phyloP scores from a whole-genome alignment of 1,140 invertebrate species.

The Pseudachorutes palmiensis region DNA sequence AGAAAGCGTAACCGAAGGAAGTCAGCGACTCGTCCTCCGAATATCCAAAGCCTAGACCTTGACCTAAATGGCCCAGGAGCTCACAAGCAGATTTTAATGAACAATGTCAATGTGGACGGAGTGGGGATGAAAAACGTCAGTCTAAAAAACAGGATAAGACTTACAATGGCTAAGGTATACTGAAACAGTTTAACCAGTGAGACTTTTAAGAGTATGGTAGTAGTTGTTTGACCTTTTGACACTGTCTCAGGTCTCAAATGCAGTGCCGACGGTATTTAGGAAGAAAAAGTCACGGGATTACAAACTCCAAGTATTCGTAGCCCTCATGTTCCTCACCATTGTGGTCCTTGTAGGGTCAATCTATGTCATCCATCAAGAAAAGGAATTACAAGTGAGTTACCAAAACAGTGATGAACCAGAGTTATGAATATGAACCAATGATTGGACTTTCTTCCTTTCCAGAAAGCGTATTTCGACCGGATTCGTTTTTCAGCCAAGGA shows the following conservation, averaged over 20 bases:
- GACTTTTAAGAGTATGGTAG: not conserved
- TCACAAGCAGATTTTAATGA: not conserved
- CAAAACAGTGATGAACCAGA: not conserved
- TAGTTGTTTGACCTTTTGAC: not conserved
- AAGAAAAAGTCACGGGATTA: constrained; percentile 52
- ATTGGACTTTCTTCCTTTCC: constrained; percentile 36
- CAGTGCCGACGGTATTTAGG: constrained; percentile 47
- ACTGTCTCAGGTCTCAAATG: constrained; percentile 42
- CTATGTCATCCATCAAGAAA: constrained; percentile 70
- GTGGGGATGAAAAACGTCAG: not conserved
- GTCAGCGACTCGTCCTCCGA: constrained; percentile 3
- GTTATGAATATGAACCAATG: not conserved
- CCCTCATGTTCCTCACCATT: constrained; percentile 66
- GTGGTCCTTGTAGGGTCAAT: constrained; percentile 72
- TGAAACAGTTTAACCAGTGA: not conserved
- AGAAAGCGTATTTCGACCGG: constrained; percentile 70
- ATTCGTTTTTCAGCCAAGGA: constrained; percentile 74
- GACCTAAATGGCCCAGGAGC: not conserved
- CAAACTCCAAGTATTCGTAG: constrained; percentile 70
- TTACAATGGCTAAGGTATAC: not conserved
- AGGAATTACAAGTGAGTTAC: constrained; percentile 52
- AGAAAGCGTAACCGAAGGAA: not conserved
- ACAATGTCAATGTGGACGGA: not conserved
- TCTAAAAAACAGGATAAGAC: not conserved
- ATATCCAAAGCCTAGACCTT: not conserved